Percentiles rank a stretch among this genome's conserved stretches.
Conservation (phyloP, 2,797 vertebrate genomes). For the Chiroxiphia lanceolata region DNA sequence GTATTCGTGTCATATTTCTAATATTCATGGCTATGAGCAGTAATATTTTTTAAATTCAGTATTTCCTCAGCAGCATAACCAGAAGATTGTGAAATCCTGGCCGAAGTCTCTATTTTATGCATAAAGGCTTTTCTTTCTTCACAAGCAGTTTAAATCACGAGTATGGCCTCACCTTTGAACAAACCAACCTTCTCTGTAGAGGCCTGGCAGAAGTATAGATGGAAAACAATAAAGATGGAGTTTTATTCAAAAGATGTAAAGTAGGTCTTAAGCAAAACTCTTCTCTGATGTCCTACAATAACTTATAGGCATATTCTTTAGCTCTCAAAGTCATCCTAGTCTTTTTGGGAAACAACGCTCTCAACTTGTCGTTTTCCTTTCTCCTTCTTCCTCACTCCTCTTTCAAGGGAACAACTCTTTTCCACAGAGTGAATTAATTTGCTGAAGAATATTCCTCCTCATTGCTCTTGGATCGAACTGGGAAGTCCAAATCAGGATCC, state of each 20-base stretch:
- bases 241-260: background rate
- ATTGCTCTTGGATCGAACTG: background rate
- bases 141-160: background rate
- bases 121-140: background rate
- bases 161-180: background rate
- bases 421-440: background rate
- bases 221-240: background rate
- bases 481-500: background rate
- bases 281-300: background rate
- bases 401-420: background rate
- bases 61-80: background rate
- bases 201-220: background rate
- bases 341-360: background rate
- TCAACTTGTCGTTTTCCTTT: background rate
- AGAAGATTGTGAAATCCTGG: background rate
- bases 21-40: background rate
- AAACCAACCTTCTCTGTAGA: background rate
- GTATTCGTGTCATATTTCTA: background rate
- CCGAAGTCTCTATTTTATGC: background rate
- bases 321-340: background rate
- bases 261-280: background rate
- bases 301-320: background rate
- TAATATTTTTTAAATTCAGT: background rate
- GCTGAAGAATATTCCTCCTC: background rate
- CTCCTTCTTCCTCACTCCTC: accelerated